Base-by-base conservation (phyloP, 2,888 invertebrate genomes). In the Rhorus exstirpatorius region DNA sequence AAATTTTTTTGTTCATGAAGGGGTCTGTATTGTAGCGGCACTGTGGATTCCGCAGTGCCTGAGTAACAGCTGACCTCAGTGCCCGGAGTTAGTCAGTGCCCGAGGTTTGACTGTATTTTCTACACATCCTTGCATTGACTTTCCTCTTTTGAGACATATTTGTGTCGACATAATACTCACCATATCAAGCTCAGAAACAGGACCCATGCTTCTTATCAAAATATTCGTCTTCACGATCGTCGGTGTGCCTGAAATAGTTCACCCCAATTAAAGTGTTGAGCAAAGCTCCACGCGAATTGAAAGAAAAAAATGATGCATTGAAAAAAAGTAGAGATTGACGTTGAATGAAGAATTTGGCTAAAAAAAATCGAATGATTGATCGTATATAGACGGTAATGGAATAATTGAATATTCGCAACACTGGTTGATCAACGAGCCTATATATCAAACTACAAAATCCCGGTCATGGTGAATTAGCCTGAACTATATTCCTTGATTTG, bases 101-200 rank as follows among this genome's bases (percentile, higher is more conserved):
- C n/a, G n/a, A n/a, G n/a, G n/a, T n/a, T n/a, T n/a, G n/a, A n/a
- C n/a, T n/a, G n/a, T n/a, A n/a, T n/a, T n/a, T n/a, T n/a, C n/a
- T n/a, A n/a, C n/a, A n/a, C n/a, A n/a, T n/a, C n/a, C n/a, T n/a
- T n/a, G n/a, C n/a, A n/a, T n/a, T n/a, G n/a, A n/a, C n/a, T n/a
- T n/a, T n/a, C n/a, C n/a, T n/a, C n/a, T n/a, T n/a, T n/a, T n/a
- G n/a, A n/a, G n/a, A n/a, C n/a, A n/a, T 38, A 8, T 38, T 1
- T 38, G 10, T 38, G 2, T 60, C 12, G 38, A 67, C 35, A n/a
- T n/a, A 4, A n/a, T 38, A 87, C 94, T 94, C 93, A 97, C 97
- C 98, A 98, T 98, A 88, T 97, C 97, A 35, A 97, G 94, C 91
- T 98, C 98, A 0, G 97, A 97, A 3, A 98, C 96, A 0, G 98